Evolutionary conservation across 2,113 vertebrate species (phyloP).

Genomic region (Cercopithecus mona): DNA sequence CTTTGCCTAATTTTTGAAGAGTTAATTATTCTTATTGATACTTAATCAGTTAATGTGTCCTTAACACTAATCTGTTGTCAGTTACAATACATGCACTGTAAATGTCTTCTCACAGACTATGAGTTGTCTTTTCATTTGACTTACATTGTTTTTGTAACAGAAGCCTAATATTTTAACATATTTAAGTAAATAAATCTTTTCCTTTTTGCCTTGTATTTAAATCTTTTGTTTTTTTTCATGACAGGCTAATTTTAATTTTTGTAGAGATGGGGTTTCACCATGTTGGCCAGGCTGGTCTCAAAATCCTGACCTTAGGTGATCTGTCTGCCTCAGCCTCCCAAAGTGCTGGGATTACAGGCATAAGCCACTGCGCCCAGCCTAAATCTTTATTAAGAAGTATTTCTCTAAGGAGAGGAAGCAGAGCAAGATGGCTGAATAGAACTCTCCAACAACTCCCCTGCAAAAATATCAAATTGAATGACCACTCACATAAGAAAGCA

Average conservation of each 20-base stretch:
- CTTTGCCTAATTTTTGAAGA: not conserved
- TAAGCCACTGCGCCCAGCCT: too few species aligned
- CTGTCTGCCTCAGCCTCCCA: too few species aligned
- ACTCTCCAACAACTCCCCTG: too few species aligned
- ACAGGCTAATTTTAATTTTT: too few species aligned
- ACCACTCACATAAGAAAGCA: too few species aligned
- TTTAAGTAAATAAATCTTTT: not conserved
- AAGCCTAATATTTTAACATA: constrained; percentile 22
- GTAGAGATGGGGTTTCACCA: too few species aligned
- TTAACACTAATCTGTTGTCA: not conserved
- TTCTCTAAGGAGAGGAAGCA: not conserved
- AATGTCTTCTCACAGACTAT: not conserved
- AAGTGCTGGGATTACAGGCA: too few species aligned
- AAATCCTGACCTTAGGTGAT: too few species aligned
- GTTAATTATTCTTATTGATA: not conserved
- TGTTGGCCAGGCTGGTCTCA: too few species aligned
- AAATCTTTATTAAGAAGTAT: not conserved
- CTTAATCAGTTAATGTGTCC: not conserved
- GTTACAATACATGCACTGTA: not conserved
- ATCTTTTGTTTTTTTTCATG: not conserved
- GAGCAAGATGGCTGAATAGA: too few species aligned
- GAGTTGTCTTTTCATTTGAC: not conserved
- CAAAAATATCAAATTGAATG: too few species aligned
- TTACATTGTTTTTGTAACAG: not conserved
- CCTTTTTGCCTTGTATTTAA: not conserved